These are phyloP conservation scores for Motacilla tschutschensis DNA, from an alignment of 2,113 vertebrate species.

Conservation along the genomic window DNA sequence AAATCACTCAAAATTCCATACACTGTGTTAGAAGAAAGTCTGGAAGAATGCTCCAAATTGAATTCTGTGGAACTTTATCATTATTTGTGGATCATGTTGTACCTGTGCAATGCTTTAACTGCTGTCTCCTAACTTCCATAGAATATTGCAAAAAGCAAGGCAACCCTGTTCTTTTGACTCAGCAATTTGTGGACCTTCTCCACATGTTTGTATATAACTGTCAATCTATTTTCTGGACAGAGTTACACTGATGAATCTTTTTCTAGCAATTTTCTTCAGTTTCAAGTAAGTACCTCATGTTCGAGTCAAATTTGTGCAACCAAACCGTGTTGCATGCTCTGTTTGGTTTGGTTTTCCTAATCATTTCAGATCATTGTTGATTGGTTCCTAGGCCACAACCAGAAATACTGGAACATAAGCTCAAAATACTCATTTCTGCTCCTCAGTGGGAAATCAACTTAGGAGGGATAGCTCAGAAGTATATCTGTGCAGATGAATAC, in stretches of 20 bases:
- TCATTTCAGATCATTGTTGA: not conserved
- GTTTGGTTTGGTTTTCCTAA: not conserved
- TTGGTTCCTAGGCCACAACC: not conserved
- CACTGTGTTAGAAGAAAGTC: not conserved
- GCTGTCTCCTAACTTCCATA: not conserved
- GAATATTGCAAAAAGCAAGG: not conserved
- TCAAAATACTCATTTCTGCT: not conserved
- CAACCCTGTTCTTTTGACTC: not conserved
- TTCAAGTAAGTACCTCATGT: conserved; percentile 23
- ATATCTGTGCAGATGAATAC: not conserved
- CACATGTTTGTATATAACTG: not conserved
- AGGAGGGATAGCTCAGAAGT: not conserved
- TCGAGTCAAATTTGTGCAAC: conserved; percentile 2
- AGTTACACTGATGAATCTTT: not conserved
- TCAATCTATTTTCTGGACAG: not conserved
- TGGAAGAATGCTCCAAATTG: not conserved
- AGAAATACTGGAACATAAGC: not conserved
- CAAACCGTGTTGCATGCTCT: not conserved
- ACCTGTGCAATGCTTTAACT: not conserved
- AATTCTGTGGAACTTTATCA: not conserved
- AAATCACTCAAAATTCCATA: not conserved
- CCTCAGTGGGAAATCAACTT: not conserved
- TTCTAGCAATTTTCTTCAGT: not conserved
- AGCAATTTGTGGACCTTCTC: not conserved
- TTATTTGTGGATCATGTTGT: not conserved